A percentile compares a stretch with the other conserved stretches of the same genome.
Evolutionary conservation across 2,888 invertebrate genomes (phyloP).

Genomic region (Pachymerium ferrugineum): DNA sequence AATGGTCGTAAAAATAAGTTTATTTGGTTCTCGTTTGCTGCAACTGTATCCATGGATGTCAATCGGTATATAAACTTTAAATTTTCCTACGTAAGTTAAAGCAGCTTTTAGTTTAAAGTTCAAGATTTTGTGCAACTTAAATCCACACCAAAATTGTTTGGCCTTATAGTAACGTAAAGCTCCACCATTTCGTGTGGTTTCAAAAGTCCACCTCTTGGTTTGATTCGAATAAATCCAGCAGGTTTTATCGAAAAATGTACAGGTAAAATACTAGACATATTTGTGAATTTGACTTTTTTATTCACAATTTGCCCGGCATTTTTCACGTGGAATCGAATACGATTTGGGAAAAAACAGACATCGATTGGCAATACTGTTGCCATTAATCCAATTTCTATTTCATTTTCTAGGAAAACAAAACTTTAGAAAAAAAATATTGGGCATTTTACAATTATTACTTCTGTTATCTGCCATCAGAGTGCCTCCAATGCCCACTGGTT

Average conservation of each 20-base stretch:
- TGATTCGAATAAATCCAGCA: background rate
- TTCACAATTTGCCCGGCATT: background rate
- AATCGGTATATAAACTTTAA: background rate
- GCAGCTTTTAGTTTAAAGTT: too few relatives aligned
- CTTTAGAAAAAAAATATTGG: too few relatives aligned
- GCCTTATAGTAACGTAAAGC: background rate
- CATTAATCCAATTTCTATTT: background rate
- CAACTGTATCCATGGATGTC: background rate
- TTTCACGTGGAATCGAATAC: background rate
- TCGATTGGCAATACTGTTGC: background rate
- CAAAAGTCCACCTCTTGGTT: background rate
- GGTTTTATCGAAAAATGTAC: background rate
- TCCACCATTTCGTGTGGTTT: background rate
- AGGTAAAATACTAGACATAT: background rate
- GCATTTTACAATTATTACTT: too few relatives aligned
- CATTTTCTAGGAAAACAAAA: background rate
- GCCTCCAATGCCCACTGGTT: background rate
- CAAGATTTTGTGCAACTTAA: too few relatives aligned
- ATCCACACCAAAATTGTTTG: background rate
- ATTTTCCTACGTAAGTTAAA: background rate
- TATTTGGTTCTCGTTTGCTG: background rate
- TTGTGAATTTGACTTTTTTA: background rate
- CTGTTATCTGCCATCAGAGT: background rate
- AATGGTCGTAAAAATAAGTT: background rate
- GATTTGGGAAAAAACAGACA: background rate